phyloP scores from a whole-genome alignment of 2,888 invertebrate genomes.

The Lutraria lutraria region DNA sequence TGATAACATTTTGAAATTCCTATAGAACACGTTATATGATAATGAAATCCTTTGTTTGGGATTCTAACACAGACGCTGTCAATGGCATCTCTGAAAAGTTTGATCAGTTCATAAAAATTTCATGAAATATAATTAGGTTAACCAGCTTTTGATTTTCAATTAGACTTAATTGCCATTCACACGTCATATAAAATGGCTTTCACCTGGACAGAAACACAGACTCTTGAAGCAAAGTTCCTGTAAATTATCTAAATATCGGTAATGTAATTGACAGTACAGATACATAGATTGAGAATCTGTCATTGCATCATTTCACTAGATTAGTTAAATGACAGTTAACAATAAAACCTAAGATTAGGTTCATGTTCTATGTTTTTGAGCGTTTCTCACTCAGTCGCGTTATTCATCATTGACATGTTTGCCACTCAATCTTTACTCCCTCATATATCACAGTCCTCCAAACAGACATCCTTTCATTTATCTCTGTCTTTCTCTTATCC shows the following conservation, averaged over 20 bases:
- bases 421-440: neutral
- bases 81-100: too few relatives aligned
- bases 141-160: too few relatives aligned
- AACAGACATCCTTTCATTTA: neutral
- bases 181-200: neutral
- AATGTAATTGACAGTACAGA: conserved; percentile 3
- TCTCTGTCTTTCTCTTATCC: neutral
- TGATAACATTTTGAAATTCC: too few relatives aligned
- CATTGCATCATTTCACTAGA: neutral
- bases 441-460: neutral
- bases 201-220: neutral
- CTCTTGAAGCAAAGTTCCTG: neutral
- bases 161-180: too few relatives aligned
- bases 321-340: neutral
- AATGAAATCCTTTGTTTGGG: too few relatives aligned
- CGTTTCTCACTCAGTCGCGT: neutral
- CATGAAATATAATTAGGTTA: too few relatives aligned
- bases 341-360: neutral
- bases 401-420: neutral
- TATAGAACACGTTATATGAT: too few relatives aligned
- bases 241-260: neutral
- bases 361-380: neutral
- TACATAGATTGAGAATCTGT: neutral
- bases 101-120: too few relatives aligned
- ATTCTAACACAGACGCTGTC: too few relatives aligned